phyloP scores from a whole-genome alignment of 1,140 invertebrate genomes.

The Penaeus japonicus region DNA sequence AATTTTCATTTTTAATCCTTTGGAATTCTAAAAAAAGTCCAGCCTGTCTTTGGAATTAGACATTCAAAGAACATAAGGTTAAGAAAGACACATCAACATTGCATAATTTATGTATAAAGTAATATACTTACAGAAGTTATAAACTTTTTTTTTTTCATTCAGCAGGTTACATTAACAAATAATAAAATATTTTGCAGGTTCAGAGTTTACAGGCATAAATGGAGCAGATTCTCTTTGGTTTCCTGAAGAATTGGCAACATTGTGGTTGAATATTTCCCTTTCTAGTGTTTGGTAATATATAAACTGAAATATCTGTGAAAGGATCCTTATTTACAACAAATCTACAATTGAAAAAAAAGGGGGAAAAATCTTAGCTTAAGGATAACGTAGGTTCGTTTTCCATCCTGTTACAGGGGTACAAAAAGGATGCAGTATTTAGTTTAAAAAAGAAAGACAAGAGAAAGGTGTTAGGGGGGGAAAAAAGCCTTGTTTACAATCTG shows the following conservation, averaged over 20 bases:
- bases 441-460: too few relatives aligned
- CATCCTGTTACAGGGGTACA: too few relatives aligned
- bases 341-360: conserved; percentile 17
- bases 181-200: conserved; percentile 44
- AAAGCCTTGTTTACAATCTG: too few relatives aligned
- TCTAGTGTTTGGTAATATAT: conserved; percentile 21
- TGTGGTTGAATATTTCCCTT: not conserved
- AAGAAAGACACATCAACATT: not conserved
- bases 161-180: conserved; percentile 30
- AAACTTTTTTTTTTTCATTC: conserved; percentile 32
- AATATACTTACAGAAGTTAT: conserved; percentile 46
- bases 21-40: not conserved
- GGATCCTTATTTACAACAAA: conserved; percentile 44
- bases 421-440: too few relatives aligned
- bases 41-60: too few relatives aligned
- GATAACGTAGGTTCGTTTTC: too few relatives aligned
- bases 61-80: not conserved
- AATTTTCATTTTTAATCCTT: too few relatives aligned
- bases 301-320: conserved; percentile 31
- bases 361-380: too few relatives aligned
- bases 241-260: conserved; percentile 41
- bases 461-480: too few relatives aligned
- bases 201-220: conserved; percentile 37
- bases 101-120: conserved; percentile 54
- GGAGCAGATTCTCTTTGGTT: conserved; percentile 43